Evolutionary conservation across 2,113 vertebrate species (phyloP).

Genomic region (Microtus richardsoni): DNA sequence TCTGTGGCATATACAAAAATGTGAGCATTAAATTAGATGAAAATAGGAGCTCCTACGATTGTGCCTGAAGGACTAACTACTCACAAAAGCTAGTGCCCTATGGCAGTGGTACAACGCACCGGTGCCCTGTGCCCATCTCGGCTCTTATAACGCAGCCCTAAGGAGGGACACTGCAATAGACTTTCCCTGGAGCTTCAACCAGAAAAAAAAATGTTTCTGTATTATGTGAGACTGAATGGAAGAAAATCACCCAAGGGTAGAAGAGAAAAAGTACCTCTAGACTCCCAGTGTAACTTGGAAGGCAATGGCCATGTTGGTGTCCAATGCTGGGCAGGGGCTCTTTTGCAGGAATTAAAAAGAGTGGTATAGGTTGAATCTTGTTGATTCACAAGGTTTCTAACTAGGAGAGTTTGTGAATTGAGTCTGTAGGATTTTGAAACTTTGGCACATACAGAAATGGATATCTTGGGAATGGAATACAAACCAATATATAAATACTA

Average conservation of each 20-base stretch:
- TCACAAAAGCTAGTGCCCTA: not conserved
- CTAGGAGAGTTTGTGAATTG: not conserved
- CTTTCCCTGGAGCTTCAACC: not conserved
- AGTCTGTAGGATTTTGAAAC: not conserved
- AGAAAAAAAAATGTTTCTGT: not conserved
- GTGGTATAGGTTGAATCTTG: not conserved
- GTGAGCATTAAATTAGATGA: not conserved
- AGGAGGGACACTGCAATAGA: not conserved
- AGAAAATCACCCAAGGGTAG: not conserved
- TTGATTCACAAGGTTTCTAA: not conserved
- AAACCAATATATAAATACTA: not conserved
- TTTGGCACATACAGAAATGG: not conserved
- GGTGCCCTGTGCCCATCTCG: not conserved
- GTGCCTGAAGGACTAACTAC: not conserved
- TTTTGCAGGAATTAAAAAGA: not conserved
- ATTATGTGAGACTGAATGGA: not conserved
- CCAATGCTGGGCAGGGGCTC: rapidly evolving
- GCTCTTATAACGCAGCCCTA: not conserved
- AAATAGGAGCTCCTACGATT: not conserved
- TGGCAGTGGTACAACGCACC: not conserved
- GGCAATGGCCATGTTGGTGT: not conserved
- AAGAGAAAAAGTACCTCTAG: not conserved
- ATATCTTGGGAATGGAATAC: not conserved
- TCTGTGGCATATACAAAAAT: not conserved
- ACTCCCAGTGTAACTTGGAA: not conserved